Conservation (phyloP, 2,888 invertebrate genomes). For the Tipula confusa region DNA sequence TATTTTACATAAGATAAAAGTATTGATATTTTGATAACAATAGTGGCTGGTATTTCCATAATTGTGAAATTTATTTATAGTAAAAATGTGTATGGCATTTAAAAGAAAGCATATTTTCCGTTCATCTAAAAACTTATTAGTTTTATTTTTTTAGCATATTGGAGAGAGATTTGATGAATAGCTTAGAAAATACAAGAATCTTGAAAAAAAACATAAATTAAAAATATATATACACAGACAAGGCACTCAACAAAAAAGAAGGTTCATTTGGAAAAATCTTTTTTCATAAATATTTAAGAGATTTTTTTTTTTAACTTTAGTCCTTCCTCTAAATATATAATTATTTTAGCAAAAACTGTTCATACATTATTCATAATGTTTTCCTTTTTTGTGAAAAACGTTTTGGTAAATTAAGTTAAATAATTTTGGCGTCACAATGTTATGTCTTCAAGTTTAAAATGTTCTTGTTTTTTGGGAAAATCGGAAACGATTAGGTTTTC, state of each 20-base stretch:
- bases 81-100: background rate
- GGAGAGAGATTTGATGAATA: background rate
- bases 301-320: background rate
- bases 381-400: background rate
- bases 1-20: background rate
- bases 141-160: background rate
- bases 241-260: background rate
- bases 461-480: background rate
- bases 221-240: background rate
- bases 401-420: background rate
- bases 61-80: no score
- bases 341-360: background rate
- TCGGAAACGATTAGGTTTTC: background rate
- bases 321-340: background rate
- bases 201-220: background rate
- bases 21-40: constrained; percentile 12
- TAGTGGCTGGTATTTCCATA: background rate
- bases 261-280: background rate
- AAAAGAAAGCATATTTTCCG: background rate
- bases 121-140: background rate
- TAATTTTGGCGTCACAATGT: background rate
- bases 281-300: background rate
- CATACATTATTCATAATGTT: background rate
- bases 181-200: background rate
- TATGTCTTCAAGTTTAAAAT: background rate